Evolutionary conservation across 2,113 vertebrate species (phyloP), one percentile per base, ranked within the genome.

Genomic region (Callopanchax toddi): DNA sequence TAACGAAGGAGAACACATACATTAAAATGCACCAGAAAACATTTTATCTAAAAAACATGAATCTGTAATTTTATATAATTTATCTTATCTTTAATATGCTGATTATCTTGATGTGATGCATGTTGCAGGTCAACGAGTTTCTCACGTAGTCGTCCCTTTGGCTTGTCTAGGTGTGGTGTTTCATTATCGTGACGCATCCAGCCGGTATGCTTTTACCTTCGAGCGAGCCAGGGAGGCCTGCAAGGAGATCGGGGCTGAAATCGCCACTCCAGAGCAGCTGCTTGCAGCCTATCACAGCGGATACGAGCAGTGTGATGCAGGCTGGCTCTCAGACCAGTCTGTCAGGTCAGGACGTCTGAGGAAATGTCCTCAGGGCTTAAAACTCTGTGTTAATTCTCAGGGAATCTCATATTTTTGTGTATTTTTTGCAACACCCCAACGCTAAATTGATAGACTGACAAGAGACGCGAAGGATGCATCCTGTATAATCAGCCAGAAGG

Each of bases 271-370:
- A 0, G 95, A 96, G 76, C 96, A 99, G 89, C 93, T 99, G 0
- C 79, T 95, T 0, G 95, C 96, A 0, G 94, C 96, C 32, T 98
- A 98, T 76, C 84, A 92, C 1, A 93, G 95, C 0, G 96, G 96
- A 22, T 96, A 94, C 0, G 96, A 98, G 80, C 95, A 96, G 81
- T 99, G 97, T 0, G 94, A 97, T 0, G 96, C 96, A 0, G 97
- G 96, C 52, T 98, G 97, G 96, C 92, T 99, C 32, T 90, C 96
- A 0, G 97, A 98, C 86, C 93, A 91, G 79, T 97, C 96, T 0
- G 96, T 98, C 63, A 95, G 97, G 96, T 98, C 77, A 71, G 83
- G 49, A 32, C 29, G 29, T 5, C 29, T 5, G 29, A 32, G 29
- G 8, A 32, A 32, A 32, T n/a, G 8, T 32, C 29, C 29, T 32